phyloP scores from a whole-genome alignment of 2,888 invertebrate species.

The Parascotia fuliginaria region DNA sequence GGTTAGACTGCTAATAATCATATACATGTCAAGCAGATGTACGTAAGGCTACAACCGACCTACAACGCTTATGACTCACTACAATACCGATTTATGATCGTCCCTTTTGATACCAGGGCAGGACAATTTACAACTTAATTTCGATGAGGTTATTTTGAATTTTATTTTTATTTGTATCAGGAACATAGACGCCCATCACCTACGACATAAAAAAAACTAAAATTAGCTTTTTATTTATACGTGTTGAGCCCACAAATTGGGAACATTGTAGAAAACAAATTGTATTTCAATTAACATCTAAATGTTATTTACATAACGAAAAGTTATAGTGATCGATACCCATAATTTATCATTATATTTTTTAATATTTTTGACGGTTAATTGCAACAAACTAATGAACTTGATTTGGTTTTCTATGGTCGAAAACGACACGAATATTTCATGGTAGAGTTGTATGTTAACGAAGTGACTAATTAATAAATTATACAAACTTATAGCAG shows the following conservation, averaged over 20 bases:
- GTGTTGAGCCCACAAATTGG: constrained; percentile 21
- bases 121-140: constrained; percentile 78
- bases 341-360: constrained; percentile 30
- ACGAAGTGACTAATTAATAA: constrained; percentile 31
- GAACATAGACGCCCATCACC: constrained; percentile 26
- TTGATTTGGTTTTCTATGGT: constrained; percentile 17
- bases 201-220: not conserved
- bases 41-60: constrained; percentile 58
- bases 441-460: constrained; percentile 14
- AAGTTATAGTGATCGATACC: constrained; percentile 17
- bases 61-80: constrained; percentile 74
- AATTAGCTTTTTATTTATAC: constrained; percentile 1
- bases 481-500: constrained; percentile 31
- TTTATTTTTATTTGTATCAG: constrained; percentile 21
- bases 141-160: constrained; percentile 62
- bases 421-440: constrained; percentile 8
- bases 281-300: constrained; percentile 30
- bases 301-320: constrained; percentile 30
- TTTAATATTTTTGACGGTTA: constrained; percentile 22
- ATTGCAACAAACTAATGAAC: constrained; percentile 40
- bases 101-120: constrained; percentile 70
- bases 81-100: constrained; percentile 73
- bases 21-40: constrained; percentile 73
- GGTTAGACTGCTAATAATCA: constrained; percentile 64
- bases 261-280: constrained; percentile 4